These are phyloP conservation scores for Oryzias woworae DNA, from an alignment of 2,113 vertebrate species.

Conservation along the genomic window DNA sequence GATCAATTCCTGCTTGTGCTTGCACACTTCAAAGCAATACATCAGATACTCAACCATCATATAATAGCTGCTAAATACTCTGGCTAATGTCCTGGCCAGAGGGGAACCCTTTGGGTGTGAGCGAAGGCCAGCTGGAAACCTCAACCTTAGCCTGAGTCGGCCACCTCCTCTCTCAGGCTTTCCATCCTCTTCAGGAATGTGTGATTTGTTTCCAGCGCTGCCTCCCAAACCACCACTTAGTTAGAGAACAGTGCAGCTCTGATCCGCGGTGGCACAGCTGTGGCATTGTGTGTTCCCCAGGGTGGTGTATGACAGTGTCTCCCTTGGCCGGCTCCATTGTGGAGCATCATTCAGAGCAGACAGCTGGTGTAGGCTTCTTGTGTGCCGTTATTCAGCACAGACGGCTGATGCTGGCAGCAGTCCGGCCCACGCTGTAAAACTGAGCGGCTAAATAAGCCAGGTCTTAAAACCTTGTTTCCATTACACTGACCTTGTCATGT, in stretches of 20 bases:
- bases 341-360: constrained; percentile 55
- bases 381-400: constrained; percentile 64
- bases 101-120: constrained; percentile 55
- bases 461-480: constrained; percentile 59
- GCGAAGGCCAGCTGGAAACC: constrained; percentile 70
- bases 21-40: constrained; percentile 51
- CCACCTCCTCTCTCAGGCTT: constrained; percentile 55
- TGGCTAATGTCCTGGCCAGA: constrained; percentile 56
- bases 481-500: constrained; percentile 41
- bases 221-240: constrained; percentile 52
- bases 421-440: constrained; percentile 42
- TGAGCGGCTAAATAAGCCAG: constrained; percentile 50
- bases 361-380: constrained; percentile 64
- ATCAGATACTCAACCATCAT: constrained; percentile 54
- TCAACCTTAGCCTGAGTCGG: constrained; percentile 38
- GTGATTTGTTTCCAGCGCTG: constrained; percentile 73
- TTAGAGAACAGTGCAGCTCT: constrained; percentile 56
- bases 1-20: constrained; percentile 46
- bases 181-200: constrained; percentile 75
- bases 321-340: constrained; percentile 67
- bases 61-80: constrained; percentile 68
- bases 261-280: constrained; percentile 60
- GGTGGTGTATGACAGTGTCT: constrained; percentile 64
- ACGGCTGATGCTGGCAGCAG: constrained; percentile 49
- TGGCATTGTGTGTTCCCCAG: constrained; percentile 62